phyloP scores from a whole-genome alignment of 2,113 vertebrate genomes.

The Anoura caudifer region DNA sequence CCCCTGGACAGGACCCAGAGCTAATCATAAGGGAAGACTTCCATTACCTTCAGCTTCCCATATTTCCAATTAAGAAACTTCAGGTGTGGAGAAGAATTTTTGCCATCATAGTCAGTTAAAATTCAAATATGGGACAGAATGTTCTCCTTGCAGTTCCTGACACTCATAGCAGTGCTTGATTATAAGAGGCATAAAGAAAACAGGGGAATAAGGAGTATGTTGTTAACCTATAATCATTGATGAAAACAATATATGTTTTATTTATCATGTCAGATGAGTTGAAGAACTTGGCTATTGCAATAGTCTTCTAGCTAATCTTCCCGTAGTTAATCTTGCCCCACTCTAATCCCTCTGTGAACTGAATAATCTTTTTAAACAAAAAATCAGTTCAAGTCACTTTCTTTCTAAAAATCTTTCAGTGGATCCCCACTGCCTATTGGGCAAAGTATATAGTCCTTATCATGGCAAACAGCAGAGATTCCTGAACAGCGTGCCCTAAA shows the following conservation, averaged over 20 bases:
- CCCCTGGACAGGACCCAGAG: neutral
- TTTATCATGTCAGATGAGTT: neutral
- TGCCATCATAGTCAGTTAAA: neutral
- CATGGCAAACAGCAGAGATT: neutral
- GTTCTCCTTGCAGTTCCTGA: conserved; percentile 11
- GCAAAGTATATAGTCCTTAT: neutral
- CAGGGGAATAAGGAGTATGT: neutral
- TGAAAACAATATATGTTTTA: neutral
- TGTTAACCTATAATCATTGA: conserved; percentile 4
- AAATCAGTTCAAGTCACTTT: neutral
- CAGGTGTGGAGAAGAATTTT: neutral
- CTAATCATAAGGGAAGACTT: neutral
- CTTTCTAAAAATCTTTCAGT: conserved; percentile 18
- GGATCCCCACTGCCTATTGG: neutral
- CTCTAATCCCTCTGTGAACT: neutral
- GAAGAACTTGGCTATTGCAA: neutral
- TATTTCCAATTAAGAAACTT: conserved; percentile 12
- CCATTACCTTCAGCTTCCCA: neutral
- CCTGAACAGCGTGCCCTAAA: neutral
- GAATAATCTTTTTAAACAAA: neutral
- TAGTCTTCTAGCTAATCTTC: neutral
- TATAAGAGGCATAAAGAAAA: neutral
- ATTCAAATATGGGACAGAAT: conserved; percentile 6
- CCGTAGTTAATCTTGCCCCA: neutral
- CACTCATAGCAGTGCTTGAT: neutral